Evolutionary conservation across 2,797 vertebrate genomes (phyloP).

Genomic region (Gadopsis bispinosus): DNA sequence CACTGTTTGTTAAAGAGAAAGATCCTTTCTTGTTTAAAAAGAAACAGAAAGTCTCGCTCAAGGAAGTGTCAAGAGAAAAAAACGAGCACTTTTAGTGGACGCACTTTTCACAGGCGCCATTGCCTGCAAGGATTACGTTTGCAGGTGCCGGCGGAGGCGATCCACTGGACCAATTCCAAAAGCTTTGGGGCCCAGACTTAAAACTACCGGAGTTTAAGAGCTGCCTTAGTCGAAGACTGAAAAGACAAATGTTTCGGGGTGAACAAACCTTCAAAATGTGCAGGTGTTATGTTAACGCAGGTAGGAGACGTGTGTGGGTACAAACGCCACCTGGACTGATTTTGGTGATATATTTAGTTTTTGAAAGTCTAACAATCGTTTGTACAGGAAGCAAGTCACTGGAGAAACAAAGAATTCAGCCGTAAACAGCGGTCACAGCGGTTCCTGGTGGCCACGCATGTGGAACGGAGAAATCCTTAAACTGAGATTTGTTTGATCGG

Average conservation of each 20-base stretch:
- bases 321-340: slow-evolving; percentile 9
- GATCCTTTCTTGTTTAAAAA: too few species aligned
- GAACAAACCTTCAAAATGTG: neutral
- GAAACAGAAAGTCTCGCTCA: too few species aligned
- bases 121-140: too few species aligned
- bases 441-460: neutral
- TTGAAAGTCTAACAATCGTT: slow-evolving; percentile 29
- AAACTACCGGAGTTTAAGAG: neutral
- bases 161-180: too few species aligned
- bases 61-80: too few species aligned
- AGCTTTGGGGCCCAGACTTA: too few species aligned
- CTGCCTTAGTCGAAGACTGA: neutral
- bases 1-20: too few species aligned
- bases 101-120: too few species aligned
- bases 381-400: slow-evolving; percentile 11
- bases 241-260: neutral
- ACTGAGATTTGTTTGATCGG: slow-evolving; percentile 33
- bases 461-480: neutral
- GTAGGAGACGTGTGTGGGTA: neutral
- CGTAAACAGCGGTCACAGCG: slow-evolving; percentile 17
- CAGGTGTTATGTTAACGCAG: neutral
- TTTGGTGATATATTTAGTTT: slow-evolving; percentile 10
- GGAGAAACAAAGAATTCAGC: slow-evolving; percentile 12
- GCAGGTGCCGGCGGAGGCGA: too few species aligned
- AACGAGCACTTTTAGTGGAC: too few species aligned